A percentile compares a stretch with the other conserved stretches of the same genome.
Conservation (phyloP, 2,888 invertebrate genomes). For the Drosophila algonquin region DNA sequence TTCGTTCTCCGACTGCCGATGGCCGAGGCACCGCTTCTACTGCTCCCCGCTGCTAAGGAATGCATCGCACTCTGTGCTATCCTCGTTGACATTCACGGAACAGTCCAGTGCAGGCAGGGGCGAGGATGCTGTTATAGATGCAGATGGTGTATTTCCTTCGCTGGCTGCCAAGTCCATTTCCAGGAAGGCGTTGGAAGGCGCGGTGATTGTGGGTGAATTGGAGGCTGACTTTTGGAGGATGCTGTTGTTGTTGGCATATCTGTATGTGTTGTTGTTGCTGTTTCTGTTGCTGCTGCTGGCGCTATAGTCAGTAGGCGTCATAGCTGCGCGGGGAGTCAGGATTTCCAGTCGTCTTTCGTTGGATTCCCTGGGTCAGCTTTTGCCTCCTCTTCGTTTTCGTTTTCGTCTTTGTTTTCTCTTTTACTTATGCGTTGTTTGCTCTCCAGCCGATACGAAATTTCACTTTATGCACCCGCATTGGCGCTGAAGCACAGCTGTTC, state of each 20-base stretch:
- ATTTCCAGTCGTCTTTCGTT: not conserved
- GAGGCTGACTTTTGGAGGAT: conserved; percentile 29
- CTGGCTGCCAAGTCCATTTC: conserved; percentile 45
- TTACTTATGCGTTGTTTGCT: conserved; percentile 9
- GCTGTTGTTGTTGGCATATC: conserved; percentile 55
- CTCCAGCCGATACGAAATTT: conserved; percentile 18
- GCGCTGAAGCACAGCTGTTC: conserved; percentile 20
- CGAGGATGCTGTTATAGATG: not conserved
- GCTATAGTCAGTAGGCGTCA: conserved; percentile 16
- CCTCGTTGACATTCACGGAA: conserved; percentile 37
- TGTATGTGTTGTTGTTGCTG: conserved; percentile 36
- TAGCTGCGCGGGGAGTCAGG: conserved; percentile 4
- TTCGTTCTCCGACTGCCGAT: conserved; percentile 7
- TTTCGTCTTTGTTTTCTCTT: conserved; percentile 20
- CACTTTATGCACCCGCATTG: conserved; percentile 25
- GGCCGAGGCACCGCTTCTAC: not conserved
- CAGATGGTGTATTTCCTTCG: conserved; percentile 3
- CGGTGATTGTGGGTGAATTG: conserved; percentile 11
- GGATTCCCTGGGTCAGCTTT: not conserved
- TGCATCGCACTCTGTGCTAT: conserved; percentile 61
- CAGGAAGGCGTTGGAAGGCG: conserved; percentile 60
- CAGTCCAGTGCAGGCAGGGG: conserved; percentile 6
- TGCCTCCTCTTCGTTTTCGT: not conserved
- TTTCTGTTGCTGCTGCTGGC: conserved; percentile 3
- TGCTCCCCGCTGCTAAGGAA: conserved; percentile 47